These are phyloP conservation scores for Lanius collurio DNA, from an alignment of 2,113 vertebrate species.

Conservation along the genomic window DNA sequence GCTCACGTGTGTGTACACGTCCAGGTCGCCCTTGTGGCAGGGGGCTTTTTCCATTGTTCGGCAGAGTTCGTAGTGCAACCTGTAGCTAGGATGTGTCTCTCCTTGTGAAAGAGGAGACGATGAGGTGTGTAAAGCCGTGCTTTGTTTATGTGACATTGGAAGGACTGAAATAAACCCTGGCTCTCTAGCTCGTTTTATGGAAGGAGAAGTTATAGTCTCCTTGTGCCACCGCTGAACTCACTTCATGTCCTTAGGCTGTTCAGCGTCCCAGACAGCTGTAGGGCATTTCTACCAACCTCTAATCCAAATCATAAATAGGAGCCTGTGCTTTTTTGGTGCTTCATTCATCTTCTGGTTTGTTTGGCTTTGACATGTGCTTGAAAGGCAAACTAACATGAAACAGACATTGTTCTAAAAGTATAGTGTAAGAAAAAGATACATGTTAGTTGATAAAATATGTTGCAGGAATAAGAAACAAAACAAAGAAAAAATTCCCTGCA, in stretches of 20 bases:
- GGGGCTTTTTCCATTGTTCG: background rate
- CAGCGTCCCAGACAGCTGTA: background rate
- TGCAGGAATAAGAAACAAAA: background rate
- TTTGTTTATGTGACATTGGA: background rate
- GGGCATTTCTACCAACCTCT: background rate
- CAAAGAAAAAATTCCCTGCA: background rate
- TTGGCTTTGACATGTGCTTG: background rate
- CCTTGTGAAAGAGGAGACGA: background rate
- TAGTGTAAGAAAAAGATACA: background rate
- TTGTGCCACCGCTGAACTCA: background rate
- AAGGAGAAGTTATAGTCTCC: background rate
- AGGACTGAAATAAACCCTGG: slow-evolving; percentile 14
- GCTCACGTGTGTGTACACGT: rapidly evolving
- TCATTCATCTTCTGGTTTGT: background rate
- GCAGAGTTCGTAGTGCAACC: background rate
- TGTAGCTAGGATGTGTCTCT: slow-evolving; percentile 21
- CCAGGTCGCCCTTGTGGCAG: background rate
- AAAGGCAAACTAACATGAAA: background rate
- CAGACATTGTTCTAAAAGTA: background rate
- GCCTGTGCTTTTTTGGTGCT: background rate
- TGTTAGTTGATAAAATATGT: background rate
- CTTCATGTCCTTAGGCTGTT: background rate
- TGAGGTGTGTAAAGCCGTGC: background rate
- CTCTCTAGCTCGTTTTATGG: background rate
- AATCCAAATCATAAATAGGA: background rate